A percentile compares a stretch with the other conserved stretches of the same genome.
Conservation (phyloP, 2,797 vertebrate species). For the Cygnus olor region DNA sequence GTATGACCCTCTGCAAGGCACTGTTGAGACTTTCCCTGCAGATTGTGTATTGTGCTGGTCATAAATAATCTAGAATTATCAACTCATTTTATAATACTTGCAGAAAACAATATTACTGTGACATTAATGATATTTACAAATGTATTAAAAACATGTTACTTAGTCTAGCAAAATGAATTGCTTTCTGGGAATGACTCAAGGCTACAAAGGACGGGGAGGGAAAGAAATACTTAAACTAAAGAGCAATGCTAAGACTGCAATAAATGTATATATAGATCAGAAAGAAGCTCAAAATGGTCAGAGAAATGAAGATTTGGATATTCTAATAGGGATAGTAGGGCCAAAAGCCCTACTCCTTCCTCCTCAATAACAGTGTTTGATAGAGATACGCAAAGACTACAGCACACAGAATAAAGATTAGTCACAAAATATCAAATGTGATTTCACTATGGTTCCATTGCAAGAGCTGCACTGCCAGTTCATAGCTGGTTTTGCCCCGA, state of each 20-base stretch:
- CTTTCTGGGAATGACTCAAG: background rate
- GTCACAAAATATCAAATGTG: background rate
- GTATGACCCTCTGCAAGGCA: background rate
- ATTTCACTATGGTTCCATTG: background rate
- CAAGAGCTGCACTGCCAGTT: background rate
- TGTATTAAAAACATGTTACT: background rate
- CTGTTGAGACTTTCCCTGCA: background rate
- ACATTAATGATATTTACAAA: background rate
- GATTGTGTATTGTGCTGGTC: background rate
- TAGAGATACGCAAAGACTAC: background rate
- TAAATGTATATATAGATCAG: background rate
- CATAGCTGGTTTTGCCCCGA: background rate
- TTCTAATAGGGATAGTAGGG: background rate
- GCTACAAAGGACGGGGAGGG: background rate
- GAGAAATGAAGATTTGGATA: background rate
- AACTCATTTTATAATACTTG: background rate
- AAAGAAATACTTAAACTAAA: background rate
- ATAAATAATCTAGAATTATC: background rate
- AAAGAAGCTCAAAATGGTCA: background rate
- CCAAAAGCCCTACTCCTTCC: background rate
- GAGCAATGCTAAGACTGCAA: background rate
- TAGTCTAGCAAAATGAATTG: background rate
- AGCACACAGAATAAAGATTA: background rate
- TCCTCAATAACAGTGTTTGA: background rate
- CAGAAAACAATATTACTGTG: background rate